Evolutionary conservation across 2,113 vertebrate genomes (phyloP).

Genomic region (Myiopsitta monachus): DNA sequence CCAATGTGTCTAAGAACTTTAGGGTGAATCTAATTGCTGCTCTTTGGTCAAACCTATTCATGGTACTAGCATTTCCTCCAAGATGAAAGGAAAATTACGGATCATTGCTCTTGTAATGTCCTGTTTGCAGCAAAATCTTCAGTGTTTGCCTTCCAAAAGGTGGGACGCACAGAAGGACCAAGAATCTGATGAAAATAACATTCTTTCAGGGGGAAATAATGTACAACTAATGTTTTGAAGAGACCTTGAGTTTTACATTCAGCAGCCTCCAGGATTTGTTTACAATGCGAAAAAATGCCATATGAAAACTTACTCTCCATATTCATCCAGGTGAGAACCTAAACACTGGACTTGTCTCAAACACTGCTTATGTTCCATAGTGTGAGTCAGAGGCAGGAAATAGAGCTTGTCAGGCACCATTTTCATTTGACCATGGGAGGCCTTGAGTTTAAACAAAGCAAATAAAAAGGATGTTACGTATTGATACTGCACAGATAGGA

Average conservation of each 20-base stretch:
- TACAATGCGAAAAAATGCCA: not conserved
- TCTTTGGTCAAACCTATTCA: not conserved
- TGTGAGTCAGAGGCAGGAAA: not conserved
- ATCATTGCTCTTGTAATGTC: not conserved
- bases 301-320: not conserved
- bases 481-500: not conserved
- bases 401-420: not conserved
- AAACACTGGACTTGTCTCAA: not conserved
- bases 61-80: accelerated
- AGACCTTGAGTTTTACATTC: not conserved
- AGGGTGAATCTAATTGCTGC: not conserved
- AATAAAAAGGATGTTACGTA: not conserved
- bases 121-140: not conserved
- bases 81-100: not conserved
- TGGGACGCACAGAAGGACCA: not conserved
- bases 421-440: not conserved
- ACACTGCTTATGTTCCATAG: not conserved
- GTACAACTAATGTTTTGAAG: not conserved
- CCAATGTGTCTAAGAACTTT: not conserved
- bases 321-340: not conserved
- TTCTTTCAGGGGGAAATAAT: not conserved
- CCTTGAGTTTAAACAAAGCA: not conserved
- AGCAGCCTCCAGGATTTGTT: not conserved
- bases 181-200: not conserved
- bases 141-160: not conserved